Evolutionary conservation across 1,140 invertebrate genomes (phyloP).

Genomic region (Drosophila willistoni): DNA sequence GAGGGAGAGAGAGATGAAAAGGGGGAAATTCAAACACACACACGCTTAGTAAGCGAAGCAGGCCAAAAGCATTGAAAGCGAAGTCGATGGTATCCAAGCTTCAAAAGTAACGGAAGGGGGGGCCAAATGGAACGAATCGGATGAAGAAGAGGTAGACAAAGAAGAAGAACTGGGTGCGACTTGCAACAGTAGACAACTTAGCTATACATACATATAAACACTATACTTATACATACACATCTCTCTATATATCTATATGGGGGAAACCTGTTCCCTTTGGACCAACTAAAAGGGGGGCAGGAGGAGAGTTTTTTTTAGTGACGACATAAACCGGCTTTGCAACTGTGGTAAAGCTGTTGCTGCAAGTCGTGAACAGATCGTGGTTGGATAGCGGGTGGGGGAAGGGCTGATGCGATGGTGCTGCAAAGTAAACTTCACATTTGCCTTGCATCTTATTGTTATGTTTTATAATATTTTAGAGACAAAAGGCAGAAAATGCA

Average conservation of each 20-base stretch:
- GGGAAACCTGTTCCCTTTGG: slow-evolving; percentile 59
- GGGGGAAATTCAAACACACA: neutral
- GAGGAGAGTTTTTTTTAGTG: slow-evolving; percentile 63
- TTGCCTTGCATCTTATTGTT: slow-evolving; percentile 74
- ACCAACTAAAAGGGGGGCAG: neutral
- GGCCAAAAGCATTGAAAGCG: slow-evolving; percentile 73
- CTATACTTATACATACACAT: slow-evolving; percentile 2
- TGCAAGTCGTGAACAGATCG: neutral
- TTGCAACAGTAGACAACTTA: slow-evolving; percentile 71
- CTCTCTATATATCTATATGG: neutral
- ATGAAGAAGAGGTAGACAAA: slow-evolving; percentile 33
- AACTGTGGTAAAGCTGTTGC: slow-evolving; percentile 21
- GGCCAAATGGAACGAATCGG: slow-evolving; percentile 34
- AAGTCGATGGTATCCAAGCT: slow-evolving; percentile 40
- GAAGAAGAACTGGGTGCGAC: slow-evolving; percentile 58
- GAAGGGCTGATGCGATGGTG: no score
- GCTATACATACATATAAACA: slow-evolving; percentile 29
- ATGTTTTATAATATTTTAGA: slow-evolving; percentile 79
- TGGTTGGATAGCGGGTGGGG: no score
- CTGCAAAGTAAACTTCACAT: slow-evolving; percentile 69
- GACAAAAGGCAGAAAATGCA: slow-evolving; percentile 61
- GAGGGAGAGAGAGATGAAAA: slow-evolving; percentile 14
- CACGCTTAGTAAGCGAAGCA: slow-evolving; percentile 38
- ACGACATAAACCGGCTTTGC: slow-evolving; percentile 76
- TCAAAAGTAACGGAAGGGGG: slow-evolving; percentile 26